These are phyloP conservation scores for Erinaceus europaeus DNA, from an alignment of 2,113 vertebrate genomes.

Conservation along the genomic window DNA sequence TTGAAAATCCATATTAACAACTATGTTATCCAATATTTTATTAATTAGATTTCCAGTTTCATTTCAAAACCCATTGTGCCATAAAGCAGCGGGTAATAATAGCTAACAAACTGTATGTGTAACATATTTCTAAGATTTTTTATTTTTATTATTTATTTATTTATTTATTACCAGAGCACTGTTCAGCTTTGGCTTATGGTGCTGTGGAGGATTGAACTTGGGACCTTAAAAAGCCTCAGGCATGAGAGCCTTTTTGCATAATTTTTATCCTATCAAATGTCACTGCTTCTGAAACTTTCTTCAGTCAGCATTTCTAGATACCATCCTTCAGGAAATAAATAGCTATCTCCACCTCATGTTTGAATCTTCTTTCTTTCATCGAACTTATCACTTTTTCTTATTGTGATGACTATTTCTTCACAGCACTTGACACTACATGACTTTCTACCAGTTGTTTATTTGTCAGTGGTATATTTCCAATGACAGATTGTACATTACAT, in stretches of 20 bases:
- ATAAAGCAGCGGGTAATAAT: neutral
- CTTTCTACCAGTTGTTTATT: neutral
- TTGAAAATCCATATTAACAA: neutral
- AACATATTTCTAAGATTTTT: neutral
- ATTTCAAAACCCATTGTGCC: neutral
- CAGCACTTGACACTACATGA: neutral
- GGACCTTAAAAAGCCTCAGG: neutral
- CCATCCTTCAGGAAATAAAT: too few relatives aligned
- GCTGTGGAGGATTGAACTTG: too few relatives aligned
- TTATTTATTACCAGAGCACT: too few relatives aligned
- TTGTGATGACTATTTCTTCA: neutral
- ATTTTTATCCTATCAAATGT: neutral
- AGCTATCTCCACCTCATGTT: too few relatives aligned
- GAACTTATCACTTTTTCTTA: neutral
- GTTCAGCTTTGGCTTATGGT: too few relatives aligned
- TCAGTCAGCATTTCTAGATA: neutral
- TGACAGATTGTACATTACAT: neutral
- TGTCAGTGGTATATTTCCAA: neutral
- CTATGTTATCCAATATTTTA: neutral
- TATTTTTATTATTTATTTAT: neutral
- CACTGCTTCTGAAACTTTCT: neutral
- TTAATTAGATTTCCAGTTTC: neutral
- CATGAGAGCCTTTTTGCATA: neutral
- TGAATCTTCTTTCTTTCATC: too few relatives aligned
- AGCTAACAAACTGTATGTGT: neutral